Evolutionary conservation across 2,888 invertebrate genomes (phyloP).

Genomic region (Mesochorus sp.): DNA sequence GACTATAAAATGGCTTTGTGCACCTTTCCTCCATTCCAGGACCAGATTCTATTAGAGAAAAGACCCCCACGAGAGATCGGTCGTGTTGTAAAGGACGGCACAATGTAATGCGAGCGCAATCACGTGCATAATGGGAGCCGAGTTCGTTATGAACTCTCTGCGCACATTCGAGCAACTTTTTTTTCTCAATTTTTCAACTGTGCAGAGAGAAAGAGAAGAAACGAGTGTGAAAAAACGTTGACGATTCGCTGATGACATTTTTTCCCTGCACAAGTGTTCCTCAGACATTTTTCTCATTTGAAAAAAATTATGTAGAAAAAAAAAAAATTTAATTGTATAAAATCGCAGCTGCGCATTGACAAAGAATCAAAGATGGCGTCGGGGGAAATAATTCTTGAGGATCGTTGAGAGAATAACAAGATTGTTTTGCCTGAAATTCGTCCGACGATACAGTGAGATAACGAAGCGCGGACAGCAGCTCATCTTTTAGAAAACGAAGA

Average conservation of each 20-base stretch:
- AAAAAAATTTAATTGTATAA: too few species aligned
- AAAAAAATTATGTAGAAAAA: too few species aligned
- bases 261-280: too few species aligned
- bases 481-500: conserved; percentile 52
- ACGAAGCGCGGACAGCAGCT: conserved; percentile 38
- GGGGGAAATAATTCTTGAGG: too few species aligned
- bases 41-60: conserved; percentile 32
- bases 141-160: conserved; percentile 45
- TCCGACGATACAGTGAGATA: conserved; percentile 5
- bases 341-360: too few species aligned
- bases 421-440: background rate
- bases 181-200: conserved; percentile 26
- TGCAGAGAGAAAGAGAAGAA: conserved; percentile 18
- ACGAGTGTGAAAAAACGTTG: background rate
- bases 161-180: conserved; percentile 13
- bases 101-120: conserved; percentile 9
- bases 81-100: conserved; percentile 39
- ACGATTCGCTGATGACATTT: background rate
- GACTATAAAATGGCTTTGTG: conserved; percentile 34
- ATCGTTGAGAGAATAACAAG: background rate
- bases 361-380: too few species aligned
- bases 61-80: conserved; percentile 54
- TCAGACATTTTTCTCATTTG: too few species aligned
- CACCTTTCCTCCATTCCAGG: conserved; percentile 33
- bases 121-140: conserved; percentile 51